Base-by-base conservation (phyloP, 2,113 vertebrate genomes). In the Centrocercus urophasianus region DNA sequence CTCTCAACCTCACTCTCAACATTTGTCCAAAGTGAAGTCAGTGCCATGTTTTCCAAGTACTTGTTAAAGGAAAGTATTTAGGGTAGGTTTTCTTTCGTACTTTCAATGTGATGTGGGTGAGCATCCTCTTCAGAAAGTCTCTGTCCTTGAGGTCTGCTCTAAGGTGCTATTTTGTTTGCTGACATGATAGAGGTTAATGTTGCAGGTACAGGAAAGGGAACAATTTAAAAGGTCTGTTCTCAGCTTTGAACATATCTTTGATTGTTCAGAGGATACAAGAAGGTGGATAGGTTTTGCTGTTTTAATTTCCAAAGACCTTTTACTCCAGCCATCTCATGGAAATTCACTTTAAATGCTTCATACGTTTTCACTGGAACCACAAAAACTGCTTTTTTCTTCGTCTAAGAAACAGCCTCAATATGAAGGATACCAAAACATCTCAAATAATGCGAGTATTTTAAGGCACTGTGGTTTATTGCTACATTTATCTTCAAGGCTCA, bases 381-480 rank as follows among this genome's bases (percentile, higher is more conserved):
- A 19, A 60, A 59, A 63, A 32, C 27, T 40, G 36, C 42, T 36
- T 50, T 65, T 86, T 67, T 67, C 16, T 59, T 59, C 8, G 28
- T 87, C 20, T 76, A 70, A 84, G 61, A 81, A 93, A 67, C 64
- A 93, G 32, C 17, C 18, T 78, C 63, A 72, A 8, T 48, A n/a
- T 72, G 78, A 95, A 87, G 74, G 48, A 72, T 93, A 91, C 66
- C 21, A 70, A 83, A 89, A 65, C 67, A 72, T 80, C 63, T 93
- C 30, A 70, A 65, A 22, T 76, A 85, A 93, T 73, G 64, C 60
- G 45, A 91, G 52, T 69, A 92, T 64, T 95, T 93, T 27, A 76
- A 61, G 59, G 66, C 10, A 28, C 63, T 83, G 59, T 75, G 86
- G 76, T 89, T 90, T 82, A 69, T 94, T 91, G 48, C 57, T 73